phyloP scores from a whole-genome alignment of 2,888 invertebrate species.

The Glaucopsyche alexis region DNA sequence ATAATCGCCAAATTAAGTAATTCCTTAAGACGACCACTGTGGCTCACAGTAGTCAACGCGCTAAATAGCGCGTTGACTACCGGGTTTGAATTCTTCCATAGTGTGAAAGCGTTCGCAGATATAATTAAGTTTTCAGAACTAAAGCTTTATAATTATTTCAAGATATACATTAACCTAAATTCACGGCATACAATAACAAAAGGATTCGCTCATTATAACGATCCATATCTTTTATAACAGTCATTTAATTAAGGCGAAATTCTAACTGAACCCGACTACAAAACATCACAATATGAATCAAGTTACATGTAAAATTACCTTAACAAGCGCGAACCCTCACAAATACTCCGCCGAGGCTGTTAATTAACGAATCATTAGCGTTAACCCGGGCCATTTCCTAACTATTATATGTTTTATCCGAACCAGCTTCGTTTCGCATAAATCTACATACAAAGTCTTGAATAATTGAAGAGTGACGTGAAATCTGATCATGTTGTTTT shows the following conservation, averaged over 20 bases:
- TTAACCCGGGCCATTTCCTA: slow-evolving; percentile 36
- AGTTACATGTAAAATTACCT: slow-evolving; percentile 30
- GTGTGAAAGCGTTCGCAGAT: neutral
- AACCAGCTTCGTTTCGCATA: slow-evolving; percentile 25
- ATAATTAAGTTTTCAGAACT: neutral
- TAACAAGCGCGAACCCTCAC: slow-evolving; percentile 28
- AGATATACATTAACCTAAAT: neutral
- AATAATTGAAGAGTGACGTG: neutral
- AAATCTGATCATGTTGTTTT: neutral
- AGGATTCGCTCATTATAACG: slow-evolving; percentile 16
- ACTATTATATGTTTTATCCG: slow-evolving; percentile 36
- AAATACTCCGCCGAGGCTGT: slow-evolving; percentile 26
- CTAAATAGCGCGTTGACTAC: too few relatives aligned
- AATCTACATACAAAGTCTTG: slow-evolving; percentile 13
- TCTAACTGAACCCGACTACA: slow-evolving; percentile 15
- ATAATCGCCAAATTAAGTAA: too few relatives aligned
- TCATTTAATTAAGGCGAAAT: slow-evolving; percentile 19
- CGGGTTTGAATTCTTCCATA: too few relatives aligned
- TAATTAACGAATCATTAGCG: slow-evolving; percentile 39
- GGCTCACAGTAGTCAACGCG: too few relatives aligned
- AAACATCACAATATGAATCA: slow-evolving; percentile 20
- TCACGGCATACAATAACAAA: neutral
- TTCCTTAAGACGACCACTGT: too few relatives aligned
- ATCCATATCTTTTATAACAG: slow-evolving; percentile 18
- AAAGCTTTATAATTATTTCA: neutral